phyloP scores from a whole-genome alignment of 2,797 vertebrate genomes.

The Coilia nasus region DNA sequence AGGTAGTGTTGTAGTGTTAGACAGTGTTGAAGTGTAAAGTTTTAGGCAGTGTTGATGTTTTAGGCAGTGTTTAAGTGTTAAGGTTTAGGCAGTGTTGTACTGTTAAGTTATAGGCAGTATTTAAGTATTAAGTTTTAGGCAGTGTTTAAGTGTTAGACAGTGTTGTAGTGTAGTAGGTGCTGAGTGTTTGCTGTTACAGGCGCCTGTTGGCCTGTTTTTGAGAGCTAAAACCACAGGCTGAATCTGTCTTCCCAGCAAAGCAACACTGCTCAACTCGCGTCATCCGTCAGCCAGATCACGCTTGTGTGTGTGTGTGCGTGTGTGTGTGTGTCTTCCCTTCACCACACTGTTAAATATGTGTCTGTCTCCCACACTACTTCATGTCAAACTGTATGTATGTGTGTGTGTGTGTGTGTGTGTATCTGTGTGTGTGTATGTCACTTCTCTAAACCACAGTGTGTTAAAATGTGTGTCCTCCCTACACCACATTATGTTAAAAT shows the following conservation, averaged over 20 bases:
- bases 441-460: background rate
- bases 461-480: background rate
- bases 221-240: background rate
- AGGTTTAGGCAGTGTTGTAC: background rate
- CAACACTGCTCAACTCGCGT: background rate
- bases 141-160: background rate
- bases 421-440: background rate
- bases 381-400: background rate
- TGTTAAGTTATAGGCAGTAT: background rate
- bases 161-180: background rate
- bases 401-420: background rate
- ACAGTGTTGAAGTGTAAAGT: background rate
- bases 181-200: background rate
- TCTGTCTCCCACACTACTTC: background rate
- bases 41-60: background rate
- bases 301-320: background rate
- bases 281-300: background rate
- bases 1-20: background rate
- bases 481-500: conserved; percentile 5
- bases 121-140: background rate
- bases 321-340: background rate
- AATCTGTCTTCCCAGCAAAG: background rate
- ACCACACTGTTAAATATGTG: background rate
- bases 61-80: background rate
- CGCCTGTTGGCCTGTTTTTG: background rate